Percentiles rank a stretch among this genome's conserved stretches.
These are phyloP conservation scores for Miltochrista miniata DNA, from an alignment of 2,888 invertebrate genomes.

Conservation along the genomic window DNA sequence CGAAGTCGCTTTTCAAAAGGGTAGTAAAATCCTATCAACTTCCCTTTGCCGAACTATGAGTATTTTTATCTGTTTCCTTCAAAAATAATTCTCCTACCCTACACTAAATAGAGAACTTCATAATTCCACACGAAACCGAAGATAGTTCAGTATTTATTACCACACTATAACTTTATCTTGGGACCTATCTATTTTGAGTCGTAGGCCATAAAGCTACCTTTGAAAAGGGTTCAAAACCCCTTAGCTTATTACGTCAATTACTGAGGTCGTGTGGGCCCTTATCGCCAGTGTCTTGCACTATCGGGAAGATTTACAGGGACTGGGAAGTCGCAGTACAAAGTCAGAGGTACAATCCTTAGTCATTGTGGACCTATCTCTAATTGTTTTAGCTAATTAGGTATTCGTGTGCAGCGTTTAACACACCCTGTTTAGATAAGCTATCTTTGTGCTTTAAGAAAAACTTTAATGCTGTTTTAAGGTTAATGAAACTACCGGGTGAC, in stretches of 20 bases:
- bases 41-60: too few species aligned
- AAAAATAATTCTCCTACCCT: background rate
- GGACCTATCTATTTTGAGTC: slow-evolving; percentile 53
- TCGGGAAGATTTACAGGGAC: slow-evolving; percentile 72
- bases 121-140: slow-evolving; percentile 17
- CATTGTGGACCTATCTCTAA: slow-evolving; percentile 51
- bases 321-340: slow-evolving; percentile 25
- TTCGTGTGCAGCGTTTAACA: background rate
- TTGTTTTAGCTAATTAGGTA: slow-evolving; percentile 49
- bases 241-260: slow-evolving; percentile 75
- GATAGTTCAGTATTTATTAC: slow-evolving; percentile 22
- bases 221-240: slow-evolving; percentile 51
- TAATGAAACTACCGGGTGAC: too few species aligned
- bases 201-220: slow-evolving; percentile 47
- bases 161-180: slow-evolving; percentile 41
- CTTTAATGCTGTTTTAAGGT: too few species aligned
- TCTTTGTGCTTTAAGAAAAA: too few species aligned
- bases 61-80: background rate
- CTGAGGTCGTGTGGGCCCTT: slow-evolving; percentile 65
- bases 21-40: too few species aligned
- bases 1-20: too few species aligned
- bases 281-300: slow-evolving; percentile 63
- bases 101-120: slow-evolving; percentile 10
- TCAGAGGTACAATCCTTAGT: slow-evolving; percentile 40
- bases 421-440: background rate